Base-by-base conservation (phyloP, 2,113 vertebrate genomes). In the Haliaeetus leucogaster region DNA sequence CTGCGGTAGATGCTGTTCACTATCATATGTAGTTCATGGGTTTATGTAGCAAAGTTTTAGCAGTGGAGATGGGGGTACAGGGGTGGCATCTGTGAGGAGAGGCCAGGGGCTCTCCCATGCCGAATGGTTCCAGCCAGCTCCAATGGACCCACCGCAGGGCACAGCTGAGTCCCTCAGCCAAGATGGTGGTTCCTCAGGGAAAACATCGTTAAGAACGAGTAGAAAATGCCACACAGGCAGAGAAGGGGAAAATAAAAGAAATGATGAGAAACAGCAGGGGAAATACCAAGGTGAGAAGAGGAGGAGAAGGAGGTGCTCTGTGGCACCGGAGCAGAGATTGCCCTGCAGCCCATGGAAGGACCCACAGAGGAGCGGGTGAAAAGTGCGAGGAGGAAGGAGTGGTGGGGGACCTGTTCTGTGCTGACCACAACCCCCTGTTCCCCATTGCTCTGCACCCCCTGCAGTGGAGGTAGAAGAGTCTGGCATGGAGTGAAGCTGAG, bases 91-190 rank as follows among this genome's bases (percentile, higher is more conserved):
- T 63, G 26, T 63, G 22, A 82, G 34, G 29, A 52, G 32, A 43
- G 30, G 12, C 22, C 18, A 18, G n/a, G 12, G 63, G 7, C 15
- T 79, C 15, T 25, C 17, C 42, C 7, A 6, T 56, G 42, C 13
- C 5, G 1, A 4, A 22, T 55, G 12, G n/a, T 55, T 68, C 62
- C 30, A 56, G 16, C 15, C 13, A 42, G 12, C 15, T 76, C 13
- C 18, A 43, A 27, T 0, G 0, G 48, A 55, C 6, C 2, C 16
- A 43, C 10, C 3, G 4, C 12, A 55, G 25, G 12, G 30, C n/a
- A 55, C 12, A 42, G 29, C 7, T 68, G 29, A 59, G 14, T 32
- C 26, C 12, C 10, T 56, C 78, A 63, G 15, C 12, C 26, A 63
- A 76, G 42, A 20, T 9, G 19, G 42, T 34, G 10, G 8, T 27